A percentile compares a stretch with the other conserved stretches of the same genome.
phyloP scores from a whole-genome alignment of 2,113 vertebrate genomes.

The Corythornis madagascariensis region DNA sequence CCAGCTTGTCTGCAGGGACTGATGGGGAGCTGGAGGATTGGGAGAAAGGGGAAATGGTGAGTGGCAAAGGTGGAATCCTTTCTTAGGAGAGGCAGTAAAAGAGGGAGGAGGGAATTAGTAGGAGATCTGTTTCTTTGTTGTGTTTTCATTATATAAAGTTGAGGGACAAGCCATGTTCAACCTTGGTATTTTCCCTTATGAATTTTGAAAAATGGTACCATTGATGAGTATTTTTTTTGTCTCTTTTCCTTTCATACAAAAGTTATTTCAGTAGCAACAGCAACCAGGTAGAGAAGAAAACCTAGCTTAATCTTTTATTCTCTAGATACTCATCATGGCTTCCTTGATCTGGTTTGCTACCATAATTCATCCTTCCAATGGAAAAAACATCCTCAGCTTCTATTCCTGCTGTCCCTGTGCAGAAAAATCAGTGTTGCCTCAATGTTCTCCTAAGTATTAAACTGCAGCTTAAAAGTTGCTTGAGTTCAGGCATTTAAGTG shows the following conservation, averaged over 20 bases:
- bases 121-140: neutral
- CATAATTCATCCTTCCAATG: neutral
- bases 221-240: neutral
- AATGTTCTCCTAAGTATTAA: neutral
- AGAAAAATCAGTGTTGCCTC: neutral
- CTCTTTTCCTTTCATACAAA: neutral
- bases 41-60: neutral
- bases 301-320: neutral
- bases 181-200: neutral
- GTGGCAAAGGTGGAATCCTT: neutral
- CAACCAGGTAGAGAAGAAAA: neutral
- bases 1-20: neutral
- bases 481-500: neutral
- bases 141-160: neutral
- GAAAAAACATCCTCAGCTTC: neutral
- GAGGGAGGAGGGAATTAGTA: neutral
- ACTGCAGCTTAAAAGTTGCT: neutral
- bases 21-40: neutral
- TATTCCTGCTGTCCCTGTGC: neutral
- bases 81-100: neutral
- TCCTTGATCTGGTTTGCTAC: neutral
- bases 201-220: neutral
- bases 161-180: neutral
- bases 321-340: neutral
- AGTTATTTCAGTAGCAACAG: neutral